Conservation (phyloP, 1,140 invertebrate species). For the Glossosoma conforme region DNA sequence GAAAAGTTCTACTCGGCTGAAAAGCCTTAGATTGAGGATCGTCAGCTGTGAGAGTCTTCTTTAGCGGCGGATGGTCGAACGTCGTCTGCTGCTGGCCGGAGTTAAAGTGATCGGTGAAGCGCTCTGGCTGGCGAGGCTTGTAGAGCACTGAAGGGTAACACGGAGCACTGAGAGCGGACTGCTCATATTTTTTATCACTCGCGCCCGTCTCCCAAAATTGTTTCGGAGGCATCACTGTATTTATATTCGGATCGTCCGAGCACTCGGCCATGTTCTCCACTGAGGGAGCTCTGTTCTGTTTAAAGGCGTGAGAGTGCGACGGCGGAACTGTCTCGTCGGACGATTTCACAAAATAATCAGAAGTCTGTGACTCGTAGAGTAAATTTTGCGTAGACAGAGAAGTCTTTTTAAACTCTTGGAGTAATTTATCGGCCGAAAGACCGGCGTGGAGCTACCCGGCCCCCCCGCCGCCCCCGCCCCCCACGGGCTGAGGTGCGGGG, state of each 20-base stretch:
- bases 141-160: background rate
- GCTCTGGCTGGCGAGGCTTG: background rate
- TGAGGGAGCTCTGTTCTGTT: background rate
- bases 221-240: background rate
- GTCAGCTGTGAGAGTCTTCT: constrained; percentile 15
- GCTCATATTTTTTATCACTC: background rate
- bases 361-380: background rate
- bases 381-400: background rate
- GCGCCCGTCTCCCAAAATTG: background rate
- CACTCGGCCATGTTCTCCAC: background rate
- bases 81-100: background rate
- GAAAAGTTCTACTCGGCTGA: constrained; percentile 1
- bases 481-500: too few relatives aligned
- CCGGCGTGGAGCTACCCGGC: constrained; percentile 24
- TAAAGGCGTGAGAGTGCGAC: background rate
- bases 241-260: too few relatives aligned
- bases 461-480: constrained; percentile 16
- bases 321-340: background rate
- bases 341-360: background rate
- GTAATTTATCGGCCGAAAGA: constrained; percentile 7
- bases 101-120: background rate
- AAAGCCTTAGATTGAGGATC: background rate
- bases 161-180: background rate
- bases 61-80: constrained; percentile 3
- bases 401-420: constrained; percentile 8